Conservation (phyloP, 2,888 invertebrate genomes). For the Drosophila setosimentum region DNA sequence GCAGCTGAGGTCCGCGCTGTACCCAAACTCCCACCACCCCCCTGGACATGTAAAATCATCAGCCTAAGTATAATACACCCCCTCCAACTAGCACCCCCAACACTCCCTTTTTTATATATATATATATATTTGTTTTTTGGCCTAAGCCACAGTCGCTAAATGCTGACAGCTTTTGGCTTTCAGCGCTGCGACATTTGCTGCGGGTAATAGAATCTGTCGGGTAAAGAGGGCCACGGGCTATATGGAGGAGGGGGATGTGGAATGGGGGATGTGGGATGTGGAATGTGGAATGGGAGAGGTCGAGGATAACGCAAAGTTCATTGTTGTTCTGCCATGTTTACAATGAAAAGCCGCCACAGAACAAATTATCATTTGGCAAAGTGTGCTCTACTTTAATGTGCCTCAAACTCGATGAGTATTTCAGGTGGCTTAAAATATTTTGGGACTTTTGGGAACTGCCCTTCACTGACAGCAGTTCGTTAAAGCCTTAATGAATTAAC, state of each 20-base stretch:
- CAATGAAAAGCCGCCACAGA: slow-evolving; percentile 29
- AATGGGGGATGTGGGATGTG: not conserved
- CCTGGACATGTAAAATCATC: slow-evolving; percentile 34
- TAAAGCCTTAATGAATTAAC: not conserved
- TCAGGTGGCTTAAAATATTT: not conserved
- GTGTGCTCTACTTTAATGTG: slow-evolving; percentile 36
- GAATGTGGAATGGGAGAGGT: not conserved
- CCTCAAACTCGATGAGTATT: not conserved
- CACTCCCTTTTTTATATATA: not conserved
- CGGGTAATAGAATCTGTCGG: slow-evolving; percentile 20
- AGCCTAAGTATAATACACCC: slow-evolving; percentile 32
- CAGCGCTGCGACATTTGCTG: slow-evolving; percentile 37
- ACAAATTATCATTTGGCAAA: slow-evolving; percentile 44
- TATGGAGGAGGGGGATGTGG: not conserved
- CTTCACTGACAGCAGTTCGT: not conserved
- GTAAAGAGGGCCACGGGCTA: not conserved
- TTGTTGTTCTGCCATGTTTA: slow-evolving; percentile 47
- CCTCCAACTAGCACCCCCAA: not conserved
- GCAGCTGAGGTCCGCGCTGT: slow-evolving; percentile 16
- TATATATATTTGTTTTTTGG: slow-evolving; percentile 12
- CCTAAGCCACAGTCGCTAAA: slow-evolving; percentile 50
- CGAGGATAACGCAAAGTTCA: slow-evolving; percentile 12
- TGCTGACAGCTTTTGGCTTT: slow-evolving; percentile 69
- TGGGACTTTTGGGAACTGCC: not conserved
- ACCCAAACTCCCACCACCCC: not conserved